Percentiles rank a stretch among this genome's conserved stretches.
Evolutionary conservation across 2,113 vertebrate species (phyloP).

Genomic region (Cebus imitator): DNA sequence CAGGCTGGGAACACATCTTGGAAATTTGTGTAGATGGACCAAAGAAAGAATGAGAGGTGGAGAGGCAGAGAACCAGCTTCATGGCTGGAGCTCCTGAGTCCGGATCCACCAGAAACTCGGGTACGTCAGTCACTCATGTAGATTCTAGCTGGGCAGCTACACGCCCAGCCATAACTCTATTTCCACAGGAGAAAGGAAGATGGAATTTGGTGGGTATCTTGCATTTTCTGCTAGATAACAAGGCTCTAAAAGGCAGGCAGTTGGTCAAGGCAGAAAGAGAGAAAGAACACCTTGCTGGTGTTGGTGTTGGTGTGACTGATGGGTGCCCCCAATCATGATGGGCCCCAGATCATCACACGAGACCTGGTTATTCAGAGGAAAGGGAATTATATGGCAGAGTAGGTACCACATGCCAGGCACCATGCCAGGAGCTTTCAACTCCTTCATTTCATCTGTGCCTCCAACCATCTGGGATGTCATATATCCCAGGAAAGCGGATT

Average conservation of each 20-base stretch:
- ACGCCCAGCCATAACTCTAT: neutral
- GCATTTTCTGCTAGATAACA: neutral
- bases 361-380: neutral
- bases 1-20: neutral
- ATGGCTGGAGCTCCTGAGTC: neutral
- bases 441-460: neutral
- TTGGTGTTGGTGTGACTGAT: neutral
- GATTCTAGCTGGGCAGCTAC: neutral
- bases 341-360: too few species aligned
- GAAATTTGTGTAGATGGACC: neutral
- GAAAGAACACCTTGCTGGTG: too few species aligned
- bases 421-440: neutral
- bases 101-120: neutral
- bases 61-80: neutral
- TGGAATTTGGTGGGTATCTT: neutral
- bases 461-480: neutral
- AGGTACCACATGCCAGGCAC: neutral
- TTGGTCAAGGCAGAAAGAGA: neutral
- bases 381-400: too few species aligned
- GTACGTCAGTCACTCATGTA: neutral
- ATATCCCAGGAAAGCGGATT: too few species aligned
- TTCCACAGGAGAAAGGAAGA: neutral
- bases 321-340: neutral
- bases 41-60: neutral
- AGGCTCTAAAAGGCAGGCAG: neutral